These are phyloP conservation scores for Vombatus ursinus DNA, from an alignment of 2,113 vertebrate species.

Conservation along the genomic window DNA sequence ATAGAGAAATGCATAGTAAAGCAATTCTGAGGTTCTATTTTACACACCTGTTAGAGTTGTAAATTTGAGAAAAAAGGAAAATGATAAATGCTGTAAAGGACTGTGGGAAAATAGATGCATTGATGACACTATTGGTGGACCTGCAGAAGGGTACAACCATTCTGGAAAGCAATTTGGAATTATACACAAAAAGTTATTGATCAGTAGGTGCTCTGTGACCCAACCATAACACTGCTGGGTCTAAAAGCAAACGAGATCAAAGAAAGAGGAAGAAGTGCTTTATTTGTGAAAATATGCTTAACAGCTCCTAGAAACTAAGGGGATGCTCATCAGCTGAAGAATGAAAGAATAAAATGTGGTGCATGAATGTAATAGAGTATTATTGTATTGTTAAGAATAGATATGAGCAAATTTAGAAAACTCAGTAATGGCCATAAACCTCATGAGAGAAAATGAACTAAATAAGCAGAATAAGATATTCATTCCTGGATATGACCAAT, in stretches of 20 bases:
- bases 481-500: background rate
- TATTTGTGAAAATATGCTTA: background rate
- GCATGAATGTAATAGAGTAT: background rate
- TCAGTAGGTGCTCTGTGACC: background rate
- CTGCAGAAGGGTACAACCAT: background rate
- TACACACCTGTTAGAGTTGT: background rate
- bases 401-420: background rate
- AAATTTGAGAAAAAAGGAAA: background rate
- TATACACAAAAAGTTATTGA: background rate
- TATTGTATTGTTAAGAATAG: background rate
- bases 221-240: background rate
- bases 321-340: background rate
- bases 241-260: background rate
- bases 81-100: background rate
- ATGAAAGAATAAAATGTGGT: background rate
- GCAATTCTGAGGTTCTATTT: background rate
- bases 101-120: background rate
- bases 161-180: background rate
- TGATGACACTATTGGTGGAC: background rate
- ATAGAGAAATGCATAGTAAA: background rate
- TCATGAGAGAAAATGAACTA: background rate
- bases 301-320: background rate
- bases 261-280: background rate
- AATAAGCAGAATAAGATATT: background rate
- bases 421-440: background rate